phyloP scores from a whole-genome alignment of 2,888 invertebrate genomes.

The Drosophila mulleri region DNA sequence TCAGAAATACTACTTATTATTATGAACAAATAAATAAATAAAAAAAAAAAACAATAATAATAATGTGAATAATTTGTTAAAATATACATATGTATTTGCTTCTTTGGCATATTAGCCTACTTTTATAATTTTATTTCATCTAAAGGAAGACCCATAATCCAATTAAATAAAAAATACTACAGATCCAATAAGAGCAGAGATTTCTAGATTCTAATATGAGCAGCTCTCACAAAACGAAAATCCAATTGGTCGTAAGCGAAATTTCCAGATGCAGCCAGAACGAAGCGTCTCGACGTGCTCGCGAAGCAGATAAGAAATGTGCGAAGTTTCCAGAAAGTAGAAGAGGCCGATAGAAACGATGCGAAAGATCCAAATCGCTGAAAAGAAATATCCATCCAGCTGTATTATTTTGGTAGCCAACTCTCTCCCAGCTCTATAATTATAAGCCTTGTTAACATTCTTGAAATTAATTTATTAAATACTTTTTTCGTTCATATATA shows the following conservation, averaged over 20 bases:
- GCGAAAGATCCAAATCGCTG: not conserved
- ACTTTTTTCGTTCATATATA: slow-evolving; percentile 9
- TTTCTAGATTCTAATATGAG: too few relatives aligned
- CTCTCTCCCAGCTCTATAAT: not conserved
- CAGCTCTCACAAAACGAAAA: too few relatives aligned
- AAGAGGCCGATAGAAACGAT: not conserved
- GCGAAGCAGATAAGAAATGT: not conserved
- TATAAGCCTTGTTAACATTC: not conserved
- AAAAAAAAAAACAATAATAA: too few relatives aligned
- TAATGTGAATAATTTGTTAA: too few relatives aligned
- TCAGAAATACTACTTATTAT: too few relatives aligned
- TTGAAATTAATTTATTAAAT: slow-evolving; percentile 57
- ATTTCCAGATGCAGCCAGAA: not conserved
- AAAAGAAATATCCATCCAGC: not conserved
- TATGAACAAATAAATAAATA: too few relatives aligned
- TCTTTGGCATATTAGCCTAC: too few relatives aligned
- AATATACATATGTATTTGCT: too few relatives aligned
- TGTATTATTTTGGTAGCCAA: not conserved
- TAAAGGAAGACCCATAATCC: too few relatives aligned
- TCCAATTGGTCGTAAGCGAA: not conserved
- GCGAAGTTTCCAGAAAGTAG: not conserved
- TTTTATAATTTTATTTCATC: too few relatives aligned
- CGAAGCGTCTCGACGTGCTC: not conserved
- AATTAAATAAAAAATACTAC: too few relatives aligned
- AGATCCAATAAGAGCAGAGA: not conserved